These are phyloP conservation scores for Epistrophe grossulariae DNA, from an alignment of 2,888 invertebrate species.

Conservation along the genomic window DNA sequence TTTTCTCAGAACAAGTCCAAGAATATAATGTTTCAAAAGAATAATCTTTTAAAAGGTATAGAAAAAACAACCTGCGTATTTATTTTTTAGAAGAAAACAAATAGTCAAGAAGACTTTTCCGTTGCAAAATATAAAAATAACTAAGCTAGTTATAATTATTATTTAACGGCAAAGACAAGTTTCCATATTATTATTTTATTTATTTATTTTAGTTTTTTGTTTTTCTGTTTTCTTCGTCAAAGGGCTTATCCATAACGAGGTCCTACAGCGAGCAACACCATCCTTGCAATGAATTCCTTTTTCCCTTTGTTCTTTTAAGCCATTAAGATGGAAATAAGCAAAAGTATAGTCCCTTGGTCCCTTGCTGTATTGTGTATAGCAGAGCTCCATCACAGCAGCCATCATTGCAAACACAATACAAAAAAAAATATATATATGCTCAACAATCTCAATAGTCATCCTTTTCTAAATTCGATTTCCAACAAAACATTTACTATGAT, in stretches of 20 bases:
- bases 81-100: not conserved
- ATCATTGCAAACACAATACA: slow-evolving; percentile 10
- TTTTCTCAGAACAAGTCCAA: too few species aligned
- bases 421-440: not conserved
- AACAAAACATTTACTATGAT: slow-evolving; percentile 71
- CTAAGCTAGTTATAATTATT: slow-evolving; percentile 38
- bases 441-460: slow-evolving; percentile 67
- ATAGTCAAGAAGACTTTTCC: not conserved
- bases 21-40: too few species aligned
- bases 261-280: slow-evolving; percentile 61
- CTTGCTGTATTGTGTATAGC: not conserved
- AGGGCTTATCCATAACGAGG: slow-evolving; percentile 55
- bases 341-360: slow-evolving; percentile 31
- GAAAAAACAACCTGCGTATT: not conserved
- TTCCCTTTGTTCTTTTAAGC: slow-evolving; percentile 61
- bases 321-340: slow-evolving; percentile 46
- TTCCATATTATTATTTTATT: slow-evolving; percentile 1
- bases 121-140: slow-evolving; percentile 7
- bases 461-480: slow-evolving; percentile 75
- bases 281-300: slow-evolving; percentile 61
- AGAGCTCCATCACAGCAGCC: slow-evolving; percentile 15
- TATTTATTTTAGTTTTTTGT: slow-evolving; percentile 14
- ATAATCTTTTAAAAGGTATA: not conserved
- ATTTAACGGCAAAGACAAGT: slow-evolving; percentile 4
- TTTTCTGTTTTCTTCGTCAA: slow-evolving; percentile 38